Percentiles rank a stretch among this genome's conserved stretches.
phyloP scores from a whole-genome alignment of 2,888 invertebrate species.

The Muscina levida region DNA sequence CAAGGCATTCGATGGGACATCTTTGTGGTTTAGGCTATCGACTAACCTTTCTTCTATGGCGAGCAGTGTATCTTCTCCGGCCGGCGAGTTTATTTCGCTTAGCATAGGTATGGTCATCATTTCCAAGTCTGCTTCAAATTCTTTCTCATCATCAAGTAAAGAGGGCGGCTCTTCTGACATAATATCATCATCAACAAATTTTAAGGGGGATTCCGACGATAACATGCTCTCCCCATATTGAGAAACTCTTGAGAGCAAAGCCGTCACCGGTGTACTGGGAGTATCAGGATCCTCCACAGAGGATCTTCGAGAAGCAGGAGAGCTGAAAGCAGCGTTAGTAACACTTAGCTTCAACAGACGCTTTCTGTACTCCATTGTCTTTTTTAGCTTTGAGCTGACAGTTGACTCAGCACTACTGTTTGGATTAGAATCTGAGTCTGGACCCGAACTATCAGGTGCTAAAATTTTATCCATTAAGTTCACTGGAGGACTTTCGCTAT shows the following conservation, averaged over 20 bases:
- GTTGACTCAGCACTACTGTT: slow-evolving; percentile 79
- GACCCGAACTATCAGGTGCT: slow-evolving; percentile 55
- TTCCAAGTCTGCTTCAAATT: slow-evolving; percentile 72
- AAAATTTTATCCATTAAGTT: slow-evolving; percentile 43
- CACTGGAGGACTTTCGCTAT: slow-evolving; percentile 64
- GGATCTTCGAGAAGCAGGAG: slow-evolving; percentile 63
- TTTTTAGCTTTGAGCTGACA: slow-evolving; percentile 84
- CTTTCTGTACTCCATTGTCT: slow-evolving; percentile 70
- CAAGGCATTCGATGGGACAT: not conserved
- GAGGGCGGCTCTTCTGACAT: slow-evolving; percentile 62
- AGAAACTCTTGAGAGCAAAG: slow-evolving; percentile 65
- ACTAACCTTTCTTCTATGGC: not conserved
- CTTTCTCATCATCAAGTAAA: slow-evolving; percentile 69
- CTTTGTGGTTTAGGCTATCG: not conserved
- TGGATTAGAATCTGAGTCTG: slow-evolving; percentile 59
- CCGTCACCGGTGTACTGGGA: slow-evolving; percentile 55
- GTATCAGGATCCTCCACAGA: slow-evolving; percentile 16
- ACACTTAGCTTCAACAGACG: slow-evolving; percentile 71
- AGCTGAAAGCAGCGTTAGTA: slow-evolving; percentile 69
- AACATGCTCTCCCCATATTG: slow-evolving; percentile 67
- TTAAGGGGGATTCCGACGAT: slow-evolving; percentile 67
- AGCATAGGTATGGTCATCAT: slow-evolving; percentile 72
- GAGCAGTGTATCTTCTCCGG: slow-evolving; percentile 1
- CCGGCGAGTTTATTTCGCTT: slow-evolving; percentile 67
- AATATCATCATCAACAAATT: slow-evolving; percentile 70